Evolutionary conservation across 2,113 vertebrate genomes (phyloP).

Genomic region (Anser brachyrhynchus): DNA sequence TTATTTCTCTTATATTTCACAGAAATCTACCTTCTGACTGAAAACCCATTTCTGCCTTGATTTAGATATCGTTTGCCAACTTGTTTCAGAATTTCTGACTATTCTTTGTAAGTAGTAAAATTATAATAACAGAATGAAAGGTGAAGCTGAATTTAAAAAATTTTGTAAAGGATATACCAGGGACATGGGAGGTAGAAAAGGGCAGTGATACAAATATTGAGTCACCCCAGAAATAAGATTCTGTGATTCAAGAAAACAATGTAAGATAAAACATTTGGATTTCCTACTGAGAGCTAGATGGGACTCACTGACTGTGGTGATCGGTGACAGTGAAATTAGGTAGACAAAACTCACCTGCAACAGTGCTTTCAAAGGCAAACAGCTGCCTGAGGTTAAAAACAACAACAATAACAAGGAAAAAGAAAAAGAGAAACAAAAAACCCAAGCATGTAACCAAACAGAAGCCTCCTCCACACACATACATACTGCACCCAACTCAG

Average conservation of each 20-base stretch:
- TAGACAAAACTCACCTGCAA: neutral
- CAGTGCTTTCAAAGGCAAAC: neutral
- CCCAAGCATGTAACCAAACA: neutral
- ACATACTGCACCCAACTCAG: neutral
- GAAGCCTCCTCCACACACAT: neutral
- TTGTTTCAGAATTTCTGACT: neutral
- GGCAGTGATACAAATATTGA: neutral
- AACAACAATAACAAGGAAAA: neutral
- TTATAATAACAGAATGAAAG: neutral
- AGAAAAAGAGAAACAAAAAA: neutral
- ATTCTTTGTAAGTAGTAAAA: neutral
- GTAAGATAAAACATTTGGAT: neutral
- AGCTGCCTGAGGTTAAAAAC: neutral
- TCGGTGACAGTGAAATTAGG: neutral
- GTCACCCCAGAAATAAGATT: neutral
- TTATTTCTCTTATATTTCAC: conserved; percentile 3
- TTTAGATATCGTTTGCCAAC: neutral
- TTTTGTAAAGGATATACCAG: neutral
- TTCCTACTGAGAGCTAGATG: neutral
- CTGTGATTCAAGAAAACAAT: neutral
- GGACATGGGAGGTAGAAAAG: neutral
- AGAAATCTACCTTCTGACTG: neutral
- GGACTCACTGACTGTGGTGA: neutral
- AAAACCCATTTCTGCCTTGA: conserved; percentile 40
- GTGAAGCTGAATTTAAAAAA: neutral